Percentiles rank a stretch among this genome's conserved stretches.
Evolutionary conservation across 1,140 invertebrate genomes (phyloP).

Genomic region (Arctopsyche grandis): DNA sequence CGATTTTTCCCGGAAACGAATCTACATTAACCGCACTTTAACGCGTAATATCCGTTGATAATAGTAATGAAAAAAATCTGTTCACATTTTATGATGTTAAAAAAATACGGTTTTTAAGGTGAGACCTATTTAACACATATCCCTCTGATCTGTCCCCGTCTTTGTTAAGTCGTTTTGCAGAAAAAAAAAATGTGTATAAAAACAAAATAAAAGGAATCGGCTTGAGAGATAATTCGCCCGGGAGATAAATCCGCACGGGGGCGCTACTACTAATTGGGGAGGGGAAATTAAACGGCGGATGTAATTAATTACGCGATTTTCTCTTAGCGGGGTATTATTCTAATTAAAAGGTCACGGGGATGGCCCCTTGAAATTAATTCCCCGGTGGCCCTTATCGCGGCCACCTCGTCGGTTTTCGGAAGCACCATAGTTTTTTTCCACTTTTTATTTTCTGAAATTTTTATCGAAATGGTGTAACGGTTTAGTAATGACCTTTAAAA

Average conservation of each 20-base stretch:
- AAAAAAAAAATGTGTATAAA: too few relatives aligned
- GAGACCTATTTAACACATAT: too few relatives aligned
- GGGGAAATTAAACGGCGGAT: constrained; percentile 43
- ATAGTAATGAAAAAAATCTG: too few relatives aligned
- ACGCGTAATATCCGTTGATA: background rate
- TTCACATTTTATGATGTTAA: too few relatives aligned
- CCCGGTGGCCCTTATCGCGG: background rate
- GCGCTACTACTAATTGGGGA: constrained; percentile 33
- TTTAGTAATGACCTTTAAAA: too few relatives aligned
- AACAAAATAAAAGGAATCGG: constrained; percentile 37
- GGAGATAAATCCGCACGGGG: constrained; percentile 34
- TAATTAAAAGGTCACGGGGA: constrained; percentile 42
- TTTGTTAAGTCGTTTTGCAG: too few relatives aligned
- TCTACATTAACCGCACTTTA: background rate
- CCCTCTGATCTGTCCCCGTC: too few relatives aligned
- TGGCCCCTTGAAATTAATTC: constrained; percentile 29
- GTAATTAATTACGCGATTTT: constrained; percentile 46
- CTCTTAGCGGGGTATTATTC: constrained; percentile 40
- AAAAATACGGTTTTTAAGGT: too few relatives aligned
- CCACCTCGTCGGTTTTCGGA: background rate
- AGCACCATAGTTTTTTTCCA: background rate
- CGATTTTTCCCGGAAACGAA: constrained; percentile 12
- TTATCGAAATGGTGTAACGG: too few relatives aligned
- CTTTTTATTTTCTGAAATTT: too few relatives aligned
- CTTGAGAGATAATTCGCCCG: constrained; percentile 22